Evolutionary conservation across 2,888 invertebrate genomes (phyloP), one percentile per base, ranked within the genome.

Genomic region (Synanthedon andrenaeformis): DNA sequence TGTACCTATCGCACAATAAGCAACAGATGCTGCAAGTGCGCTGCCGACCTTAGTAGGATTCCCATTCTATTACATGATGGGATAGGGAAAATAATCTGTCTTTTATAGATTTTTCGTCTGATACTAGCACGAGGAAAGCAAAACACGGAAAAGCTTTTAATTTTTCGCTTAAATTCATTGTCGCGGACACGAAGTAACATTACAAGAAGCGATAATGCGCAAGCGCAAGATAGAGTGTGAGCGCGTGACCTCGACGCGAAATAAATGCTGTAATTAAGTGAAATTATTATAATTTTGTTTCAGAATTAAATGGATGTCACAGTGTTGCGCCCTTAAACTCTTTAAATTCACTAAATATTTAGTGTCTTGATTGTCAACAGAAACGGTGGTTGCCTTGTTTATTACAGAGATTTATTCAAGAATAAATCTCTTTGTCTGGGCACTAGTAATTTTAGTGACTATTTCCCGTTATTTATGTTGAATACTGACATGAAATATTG

Each of bases 251-350:
- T 82, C 78, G 77, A 63, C 59, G 64, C 64, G 60, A 64, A 81
- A 83, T 85, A 82, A 85, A 85, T 81, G 82, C 76, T 64, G 82
- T 82, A 84, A 87, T 86, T 87, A 86, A 79, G 72, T 81, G 76
- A 82, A 87, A 82, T 86, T 86, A 85, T 83, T 81, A 79, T 82
- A 82, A 83, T 83, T 79, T 79, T 79, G 76, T 72, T 76, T 73
- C 75, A 72, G 77, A 78, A 76, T 79, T 78, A 78, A 82, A 79
- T 77, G 76, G 77, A 81, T 79, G 79, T 80, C 78, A 79, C 78
- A 79, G 76, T 74, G 76, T 78, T 73, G 70, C 74, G 74, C 72
- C 70, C 72, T 77, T 74, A 76, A 76, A 74, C 66, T 66, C 67
- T 63, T 67, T 70, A 72, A 74, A 74, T 77, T 72, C 69, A 67